These are phyloP conservation scores for Euphydryas editha DNA, from an alignment of 2,888 invertebrate species.

Conservation along the genomic window DNA sequence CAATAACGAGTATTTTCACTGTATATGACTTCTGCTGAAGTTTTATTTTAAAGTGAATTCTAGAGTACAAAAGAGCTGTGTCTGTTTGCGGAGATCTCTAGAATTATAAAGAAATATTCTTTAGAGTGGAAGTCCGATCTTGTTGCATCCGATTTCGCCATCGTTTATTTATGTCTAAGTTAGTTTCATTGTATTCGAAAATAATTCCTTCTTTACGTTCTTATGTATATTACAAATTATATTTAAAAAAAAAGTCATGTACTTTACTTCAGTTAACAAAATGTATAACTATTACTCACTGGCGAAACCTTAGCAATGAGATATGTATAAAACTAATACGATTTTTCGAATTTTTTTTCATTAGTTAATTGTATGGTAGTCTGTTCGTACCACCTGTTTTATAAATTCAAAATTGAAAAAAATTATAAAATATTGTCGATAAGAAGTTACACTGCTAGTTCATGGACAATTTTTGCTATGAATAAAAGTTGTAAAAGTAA, in stretches of 20 bases:
- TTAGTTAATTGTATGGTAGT: no score
- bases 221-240: neutral
- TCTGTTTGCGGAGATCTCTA: slow-evolving; percentile 23
- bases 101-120: slow-evolving; percentile 26
- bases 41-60: slow-evolving; percentile 23
- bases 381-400: no score
- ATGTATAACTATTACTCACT: no score
- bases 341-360: no score
- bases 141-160: slow-evolving; percentile 20
- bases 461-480: no score
- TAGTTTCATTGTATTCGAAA: slow-evolving; percentile 23
- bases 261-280: no score
- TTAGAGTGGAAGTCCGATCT: slow-evolving; percentile 19
- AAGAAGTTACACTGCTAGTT: no score
- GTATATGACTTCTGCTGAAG: slow-evolving; percentile 16
- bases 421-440: no score
- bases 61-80: slow-evolving; percentile 24
- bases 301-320: no score
- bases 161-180: slow-evolving; percentile 28
- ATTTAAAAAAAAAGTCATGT: neutral
- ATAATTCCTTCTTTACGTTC: slow-evolving; percentile 9
- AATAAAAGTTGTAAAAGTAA: no score
- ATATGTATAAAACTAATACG: no score
- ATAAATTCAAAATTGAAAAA: no score
- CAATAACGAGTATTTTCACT: slow-evolving; percentile 16